phyloP scores from a whole-genome alignment of 2,888 invertebrate species.

The Choristoneura rosaceana region DNA sequence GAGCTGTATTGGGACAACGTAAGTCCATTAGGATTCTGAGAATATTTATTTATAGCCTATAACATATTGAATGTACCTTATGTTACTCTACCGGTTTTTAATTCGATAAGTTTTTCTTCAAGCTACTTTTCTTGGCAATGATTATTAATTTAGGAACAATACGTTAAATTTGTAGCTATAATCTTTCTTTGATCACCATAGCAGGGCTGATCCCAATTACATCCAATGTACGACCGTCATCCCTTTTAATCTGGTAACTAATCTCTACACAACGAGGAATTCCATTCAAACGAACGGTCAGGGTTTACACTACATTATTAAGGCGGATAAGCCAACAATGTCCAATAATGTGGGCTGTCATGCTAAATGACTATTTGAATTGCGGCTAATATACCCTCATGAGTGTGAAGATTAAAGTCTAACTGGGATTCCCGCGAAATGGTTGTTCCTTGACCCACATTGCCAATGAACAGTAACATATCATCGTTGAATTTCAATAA shows the following conservation, averaged over 20 bases:
- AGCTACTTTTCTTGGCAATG: not conserved
- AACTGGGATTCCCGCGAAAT: constrained; percentile 13
- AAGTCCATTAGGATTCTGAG: constrained; percentile 22
- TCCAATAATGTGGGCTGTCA: constrained; percentile 19
- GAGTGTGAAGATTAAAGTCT: not conserved
- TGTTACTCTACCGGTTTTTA: constrained; percentile 12
- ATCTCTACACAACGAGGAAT: constrained; percentile 14
- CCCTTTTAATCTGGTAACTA: constrained; percentile 17
- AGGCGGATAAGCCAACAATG: constrained; percentile 9
- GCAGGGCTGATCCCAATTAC: not conserved
- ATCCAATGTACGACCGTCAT: constrained; percentile 14
- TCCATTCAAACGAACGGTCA: constrained; percentile 9
- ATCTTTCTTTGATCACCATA: not conserved
- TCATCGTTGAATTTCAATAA: not conserved
- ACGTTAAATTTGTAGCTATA: constrained; percentile 1
- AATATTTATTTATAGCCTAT: constrained; percentile 19
- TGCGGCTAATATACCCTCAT: constrained; percentile 15
- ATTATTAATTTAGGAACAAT: not conserved
- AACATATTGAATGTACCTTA: too few relatives aligned
- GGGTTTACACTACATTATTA: constrained; percentile 9
- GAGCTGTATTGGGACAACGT: not conserved
- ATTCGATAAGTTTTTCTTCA: not conserved
- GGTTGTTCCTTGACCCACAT: constrained; percentile 3
- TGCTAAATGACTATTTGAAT: constrained; percentile 17
- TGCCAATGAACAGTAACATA: not conserved